These are phyloP conservation scores for Calyptomena viridis DNA, from an alignment of 2,113 vertebrate genomes.

Conservation along the genomic window DNA sequence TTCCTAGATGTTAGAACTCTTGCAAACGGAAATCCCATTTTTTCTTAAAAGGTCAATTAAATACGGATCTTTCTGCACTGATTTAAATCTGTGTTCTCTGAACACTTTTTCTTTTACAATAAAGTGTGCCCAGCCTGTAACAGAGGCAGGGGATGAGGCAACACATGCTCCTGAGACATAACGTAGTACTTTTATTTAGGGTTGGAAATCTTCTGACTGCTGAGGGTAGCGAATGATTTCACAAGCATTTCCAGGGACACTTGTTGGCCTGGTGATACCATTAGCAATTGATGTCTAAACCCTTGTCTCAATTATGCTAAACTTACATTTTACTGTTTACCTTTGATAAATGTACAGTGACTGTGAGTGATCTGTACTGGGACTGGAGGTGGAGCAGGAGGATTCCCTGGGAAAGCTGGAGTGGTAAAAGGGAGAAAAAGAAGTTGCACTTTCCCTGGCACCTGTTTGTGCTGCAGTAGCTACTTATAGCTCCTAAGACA, in stretches of 20 bases:
- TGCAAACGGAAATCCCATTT: background rate
- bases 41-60: background rate
- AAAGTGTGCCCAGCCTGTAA: background rate
- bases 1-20: background rate
- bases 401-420: background rate
- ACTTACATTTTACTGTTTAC: background rate
- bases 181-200: background rate
- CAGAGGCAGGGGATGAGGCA: background rate
- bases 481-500: background rate
- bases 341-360: background rate
- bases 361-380: background rate
- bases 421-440: background rate
- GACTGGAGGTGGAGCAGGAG: background rate
- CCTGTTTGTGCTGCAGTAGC: background rate
- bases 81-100: background rate
- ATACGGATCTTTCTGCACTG: background rate
- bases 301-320: background rate
- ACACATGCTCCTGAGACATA: background rate
- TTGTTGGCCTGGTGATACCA: background rate
- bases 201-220: background rate
- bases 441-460: background rate
- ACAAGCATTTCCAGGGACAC: background rate
- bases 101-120: background rate
- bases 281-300: background rate
- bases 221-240: background rate